A percentile compares a stretch with the other conserved stretches of the same genome.
Evolutionary conservation across 2,888 invertebrate species (phyloP).

Genomic region (Parochlus steinenii): DNA sequence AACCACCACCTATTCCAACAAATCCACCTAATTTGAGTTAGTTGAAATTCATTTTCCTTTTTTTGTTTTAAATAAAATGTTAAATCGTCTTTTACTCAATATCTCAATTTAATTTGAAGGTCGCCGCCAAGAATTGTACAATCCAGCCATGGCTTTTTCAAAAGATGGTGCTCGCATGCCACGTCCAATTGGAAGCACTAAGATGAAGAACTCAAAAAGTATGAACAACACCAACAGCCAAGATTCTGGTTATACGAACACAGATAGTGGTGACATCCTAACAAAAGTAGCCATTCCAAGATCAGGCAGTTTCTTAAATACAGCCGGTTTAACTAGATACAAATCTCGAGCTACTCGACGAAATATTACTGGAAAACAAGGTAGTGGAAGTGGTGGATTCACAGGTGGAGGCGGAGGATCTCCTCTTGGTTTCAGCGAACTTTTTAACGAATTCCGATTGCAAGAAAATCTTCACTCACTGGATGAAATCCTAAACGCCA

Average conservation of each 20-base stretch:
- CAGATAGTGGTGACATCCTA: slow-evolving; percentile 59
- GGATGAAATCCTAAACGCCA: slow-evolving; percentile 74
- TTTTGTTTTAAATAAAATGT: no score
- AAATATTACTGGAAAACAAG: slow-evolving; percentile 18
- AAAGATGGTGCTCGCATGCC: no score
- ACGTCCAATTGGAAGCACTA: no score
- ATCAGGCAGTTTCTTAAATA: slow-evolving; percentile 70
- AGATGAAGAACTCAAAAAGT: no score
- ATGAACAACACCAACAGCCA: neutral
- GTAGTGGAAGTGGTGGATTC: slow-evolving; percentile 31
- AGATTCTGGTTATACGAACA: slow-evolving; percentile 18
- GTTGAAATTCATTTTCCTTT: no score
- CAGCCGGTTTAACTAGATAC: slow-evolving; percentile 58
- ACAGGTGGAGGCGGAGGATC: slow-evolving; percentile 39
- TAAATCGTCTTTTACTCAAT: no score
- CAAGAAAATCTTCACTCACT: slow-evolving; percentile 78
- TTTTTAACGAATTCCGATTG: slow-evolving; percentile 72
- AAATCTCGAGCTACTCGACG: slow-evolving; percentile 38
- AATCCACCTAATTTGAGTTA: slow-evolving; percentile 17
- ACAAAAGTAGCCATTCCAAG: slow-evolving; percentile 76
- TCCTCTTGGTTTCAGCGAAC: slow-evolving; percentile 70
- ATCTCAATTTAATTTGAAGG: no score
- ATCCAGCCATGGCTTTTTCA: no score
- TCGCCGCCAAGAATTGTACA: no score
- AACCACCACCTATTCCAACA: slow-evolving; percentile 36